Evolutionary conservation across 2,888 invertebrate species (phyloP).

Genomic region (Pristionchus mayeri): DNA sequence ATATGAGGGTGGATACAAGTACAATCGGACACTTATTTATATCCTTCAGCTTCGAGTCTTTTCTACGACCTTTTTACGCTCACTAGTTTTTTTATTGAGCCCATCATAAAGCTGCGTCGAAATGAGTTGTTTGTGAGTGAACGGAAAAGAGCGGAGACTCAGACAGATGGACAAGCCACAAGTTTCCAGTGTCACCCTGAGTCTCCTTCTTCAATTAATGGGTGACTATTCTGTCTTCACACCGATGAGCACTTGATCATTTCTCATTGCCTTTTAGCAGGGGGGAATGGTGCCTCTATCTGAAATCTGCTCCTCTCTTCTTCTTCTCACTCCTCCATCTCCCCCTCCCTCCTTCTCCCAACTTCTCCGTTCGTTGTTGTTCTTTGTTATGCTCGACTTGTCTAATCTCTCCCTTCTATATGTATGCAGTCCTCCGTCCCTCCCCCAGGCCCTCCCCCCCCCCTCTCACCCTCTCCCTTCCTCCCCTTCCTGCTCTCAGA

Average conservation of each 20-base stretch:
- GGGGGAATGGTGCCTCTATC: no score
- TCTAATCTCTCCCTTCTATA: slow-evolving; percentile 39
- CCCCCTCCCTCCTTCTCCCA: background rate
- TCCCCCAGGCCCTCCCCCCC: background rate
- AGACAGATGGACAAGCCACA: no score
- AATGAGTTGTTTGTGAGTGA: slow-evolving; percentile 8
- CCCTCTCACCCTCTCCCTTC: background rate
- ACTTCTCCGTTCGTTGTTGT: slow-evolving; percentile 35
- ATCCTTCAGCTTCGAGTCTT: no score
- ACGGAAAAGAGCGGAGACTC: background rate
- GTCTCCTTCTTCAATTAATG: no score
- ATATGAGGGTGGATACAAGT: background rate
- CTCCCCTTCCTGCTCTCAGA: slow-evolving; percentile 29
- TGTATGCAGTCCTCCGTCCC: slow-evolving; percentile 18
- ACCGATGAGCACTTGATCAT: no score
- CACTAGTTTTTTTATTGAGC: background rate
- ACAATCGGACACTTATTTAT: background rate
- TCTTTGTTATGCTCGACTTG: slow-evolving; percentile 46
- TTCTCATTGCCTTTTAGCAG: no score
- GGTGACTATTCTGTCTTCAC: no score
- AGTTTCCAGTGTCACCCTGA: no score
- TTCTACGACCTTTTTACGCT: background rate
- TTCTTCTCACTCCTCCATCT: background rate
- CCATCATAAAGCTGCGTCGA: slow-evolving; percentile 3
- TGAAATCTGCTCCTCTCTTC: background rate